phyloP scores from a whole-genome alignment of 2,113 vertebrate species.

The Pachyramphus minor region DNA sequence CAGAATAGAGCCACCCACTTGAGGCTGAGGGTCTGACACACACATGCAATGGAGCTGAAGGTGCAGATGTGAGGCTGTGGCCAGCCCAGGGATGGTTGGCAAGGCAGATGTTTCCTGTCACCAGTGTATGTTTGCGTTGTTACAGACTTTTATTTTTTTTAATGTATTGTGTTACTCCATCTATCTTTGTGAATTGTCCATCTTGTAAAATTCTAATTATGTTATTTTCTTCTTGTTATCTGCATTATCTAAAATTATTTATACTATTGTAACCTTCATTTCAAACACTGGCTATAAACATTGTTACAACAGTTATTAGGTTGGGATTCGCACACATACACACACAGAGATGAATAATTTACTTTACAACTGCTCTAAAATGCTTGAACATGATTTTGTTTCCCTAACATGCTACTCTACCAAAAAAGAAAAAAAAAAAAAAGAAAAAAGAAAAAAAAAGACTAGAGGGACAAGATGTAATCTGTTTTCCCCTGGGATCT shows the following conservation, averaged over 20 bases:
- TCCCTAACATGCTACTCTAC: background rate
- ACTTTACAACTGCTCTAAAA: slow-evolving; percentile 60
- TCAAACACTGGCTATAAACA: slow-evolving; percentile 64
- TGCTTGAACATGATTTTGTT: background rate
- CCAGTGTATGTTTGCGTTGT: slow-evolving; percentile 30
- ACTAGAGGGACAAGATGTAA: background rate
- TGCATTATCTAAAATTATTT: slow-evolving; percentile 72
- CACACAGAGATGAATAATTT: background rate
- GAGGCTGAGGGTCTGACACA: background rate
- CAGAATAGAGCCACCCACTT: background rate
- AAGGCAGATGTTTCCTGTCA: slow-evolving; percentile 73
- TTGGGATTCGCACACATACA: background rate
- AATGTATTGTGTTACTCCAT: slow-evolving; percentile 70
- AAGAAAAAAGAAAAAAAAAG: no score
- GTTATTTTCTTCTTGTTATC: slow-evolving; percentile 68
- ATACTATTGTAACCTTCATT: slow-evolving; percentile 68
- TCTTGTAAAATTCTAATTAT: slow-evolving; percentile 75
- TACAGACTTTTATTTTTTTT: slow-evolving; percentile 54
- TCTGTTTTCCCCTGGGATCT: background rate
- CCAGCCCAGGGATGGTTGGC: background rate
- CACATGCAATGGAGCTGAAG: fast-evolving
- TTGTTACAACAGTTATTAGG: slow-evolving; percentile 58
- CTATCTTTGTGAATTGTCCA: slow-evolving; percentile 50
- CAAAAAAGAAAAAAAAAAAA: background rate
- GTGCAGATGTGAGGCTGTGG: background rate